A percentile compares a stretch with the other conserved stretches of the same genome.
Evolutionary conservation across 2,113 vertebrate species (phyloP).

Genomic region (Chaenocephalus aceratus): DNA sequence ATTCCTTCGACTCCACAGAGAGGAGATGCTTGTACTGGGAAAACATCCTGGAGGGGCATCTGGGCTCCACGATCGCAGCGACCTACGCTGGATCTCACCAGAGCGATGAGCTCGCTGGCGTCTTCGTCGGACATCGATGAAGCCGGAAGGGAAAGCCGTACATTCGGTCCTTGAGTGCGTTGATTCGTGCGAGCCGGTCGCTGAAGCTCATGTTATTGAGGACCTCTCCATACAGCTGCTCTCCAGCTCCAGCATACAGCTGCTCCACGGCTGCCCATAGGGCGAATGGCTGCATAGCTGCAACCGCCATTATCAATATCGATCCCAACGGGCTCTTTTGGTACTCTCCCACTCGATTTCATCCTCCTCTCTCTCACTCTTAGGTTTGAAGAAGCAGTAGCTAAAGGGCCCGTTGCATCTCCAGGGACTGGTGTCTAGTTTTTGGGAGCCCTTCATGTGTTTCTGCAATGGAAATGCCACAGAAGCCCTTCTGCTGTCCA

Average conservation of each 20-base stretch:
- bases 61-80: conserved; percentile 82
- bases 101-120: conserved; percentile 93
- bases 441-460: conserved; percentile 87
- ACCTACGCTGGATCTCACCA: conserved; percentile 90
- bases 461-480: conserved; percentile 85
- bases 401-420: conserved; percentile 94
- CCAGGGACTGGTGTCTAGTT: conserved; percentile 90
- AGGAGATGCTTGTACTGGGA: conserved; percentile 95
- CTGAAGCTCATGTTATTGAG: conserved; percentile 90
- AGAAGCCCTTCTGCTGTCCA: conserved; percentile 82
- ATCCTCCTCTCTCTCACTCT: conserved; percentile 85
- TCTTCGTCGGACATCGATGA: conserved; percentile 91
- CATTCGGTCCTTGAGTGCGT: conserved; percentile 90
- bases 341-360: conserved; percentile 86
- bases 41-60: conserved; percentile 87
- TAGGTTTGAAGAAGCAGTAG: conserved; percentile 93
- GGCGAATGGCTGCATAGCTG: conserved; percentile 54
- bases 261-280: conserved; percentile 60
- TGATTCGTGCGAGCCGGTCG: conserved; percentile 88
- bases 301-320: conserved; percentile 12
- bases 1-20: conserved; percentile 93
- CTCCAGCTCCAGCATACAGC: conserved; percentile 20
- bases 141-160: conserved; percentile 92
- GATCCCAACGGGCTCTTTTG: conserved; percentile 44
- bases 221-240: conserved; percentile 83